Conservation (phyloP, 92 coral and sea anemone genomes). For the Porites rus region DNA sequence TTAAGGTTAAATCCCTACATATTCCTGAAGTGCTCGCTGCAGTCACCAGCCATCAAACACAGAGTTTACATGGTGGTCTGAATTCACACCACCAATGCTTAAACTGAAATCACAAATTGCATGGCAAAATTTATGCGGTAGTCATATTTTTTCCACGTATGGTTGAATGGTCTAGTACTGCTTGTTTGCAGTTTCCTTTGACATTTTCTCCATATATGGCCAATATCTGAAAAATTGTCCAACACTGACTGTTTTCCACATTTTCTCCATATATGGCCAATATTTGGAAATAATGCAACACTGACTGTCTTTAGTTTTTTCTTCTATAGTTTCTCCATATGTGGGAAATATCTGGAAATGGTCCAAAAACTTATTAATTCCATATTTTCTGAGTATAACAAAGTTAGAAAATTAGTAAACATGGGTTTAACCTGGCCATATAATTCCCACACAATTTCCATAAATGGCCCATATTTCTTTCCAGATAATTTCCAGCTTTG, state of each 20-base stretch:
- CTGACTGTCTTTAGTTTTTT: background rate
- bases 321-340: constrained; percentile 48
- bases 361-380: constrained; percentile 33
- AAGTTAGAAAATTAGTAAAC: background rate
- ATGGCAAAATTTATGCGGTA: background rate
- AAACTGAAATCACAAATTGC: background rate
- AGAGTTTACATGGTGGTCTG: constrained; percentile 8
- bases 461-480: constrained; percentile 29
- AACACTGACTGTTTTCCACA: background rate
- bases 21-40: constrained; percentile 9
- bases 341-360: constrained; percentile 44
- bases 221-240: constrained; percentile 26
- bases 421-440: constrained; percentile 37
- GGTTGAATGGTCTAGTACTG: too few relatives aligned
- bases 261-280: constrained; percentile 38
- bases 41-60: background rate
- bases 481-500: constrained; percentile 51
- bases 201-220: constrained; percentile 43
- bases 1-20: background rate
- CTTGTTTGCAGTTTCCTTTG: constrained; percentile 9
- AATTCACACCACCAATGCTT: constrained; percentile 11
- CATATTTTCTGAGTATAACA: background rate
- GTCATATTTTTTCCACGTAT: too few relatives aligned
- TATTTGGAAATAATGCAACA: constrained; percentile 20
- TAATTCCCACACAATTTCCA: constrained; percentile 36